Percentiles rank a stretch among this genome's conserved stretches.
Evolutionary conservation across 2,113 vertebrate genomes (phyloP).

Genomic region (Oncorhynchus mykiss): DNA sequence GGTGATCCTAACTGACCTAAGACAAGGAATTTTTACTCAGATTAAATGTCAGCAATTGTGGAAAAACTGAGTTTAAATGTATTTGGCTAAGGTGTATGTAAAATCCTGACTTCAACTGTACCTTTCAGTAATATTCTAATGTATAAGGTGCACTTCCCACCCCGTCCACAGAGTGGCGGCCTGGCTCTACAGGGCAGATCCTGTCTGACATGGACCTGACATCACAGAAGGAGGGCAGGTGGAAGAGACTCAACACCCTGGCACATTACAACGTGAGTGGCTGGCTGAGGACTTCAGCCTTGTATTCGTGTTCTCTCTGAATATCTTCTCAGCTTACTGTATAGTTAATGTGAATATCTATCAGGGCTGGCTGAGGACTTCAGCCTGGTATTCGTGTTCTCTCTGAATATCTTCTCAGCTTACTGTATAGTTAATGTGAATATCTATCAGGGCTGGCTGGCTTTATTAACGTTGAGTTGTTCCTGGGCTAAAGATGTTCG

Average conservation of each 20-base stretch:
- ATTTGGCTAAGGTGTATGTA: too few relatives aligned
- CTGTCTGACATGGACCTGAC: slow-evolving; percentile 96
- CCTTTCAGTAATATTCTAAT: not conserved
- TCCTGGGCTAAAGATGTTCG: too few relatives aligned
- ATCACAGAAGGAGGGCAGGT: slow-evolving; percentile 92
- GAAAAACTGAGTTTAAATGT: too few relatives aligned
- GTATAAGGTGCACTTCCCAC: slow-evolving; percentile 5
- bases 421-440: not conserved
- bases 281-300: slow-evolving; percentile 4
- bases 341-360: not conserved
- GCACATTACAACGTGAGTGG: slow-evolving; percentile 95
- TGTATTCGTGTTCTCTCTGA: not conserved
- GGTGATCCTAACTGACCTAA: too few relatives aligned
- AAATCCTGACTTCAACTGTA: too few relatives aligned
- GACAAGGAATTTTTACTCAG: too few relatives aligned
- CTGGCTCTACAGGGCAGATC: slow-evolving; percentile 95
- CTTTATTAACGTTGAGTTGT: too few relatives aligned
- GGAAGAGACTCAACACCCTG: slow-evolving; percentile 92
- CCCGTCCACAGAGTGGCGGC: slow-evolving; percentile 87
- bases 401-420: not conserved
- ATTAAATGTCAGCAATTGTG: too few relatives aligned
- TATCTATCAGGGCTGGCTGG: not conserved
- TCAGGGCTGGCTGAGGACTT: not conserved
- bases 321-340: too few relatives aligned
- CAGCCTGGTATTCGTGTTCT: not conserved